Conservation (phyloP, 2,888 invertebrate genomes). For the Monopis laevigella region DNA sequence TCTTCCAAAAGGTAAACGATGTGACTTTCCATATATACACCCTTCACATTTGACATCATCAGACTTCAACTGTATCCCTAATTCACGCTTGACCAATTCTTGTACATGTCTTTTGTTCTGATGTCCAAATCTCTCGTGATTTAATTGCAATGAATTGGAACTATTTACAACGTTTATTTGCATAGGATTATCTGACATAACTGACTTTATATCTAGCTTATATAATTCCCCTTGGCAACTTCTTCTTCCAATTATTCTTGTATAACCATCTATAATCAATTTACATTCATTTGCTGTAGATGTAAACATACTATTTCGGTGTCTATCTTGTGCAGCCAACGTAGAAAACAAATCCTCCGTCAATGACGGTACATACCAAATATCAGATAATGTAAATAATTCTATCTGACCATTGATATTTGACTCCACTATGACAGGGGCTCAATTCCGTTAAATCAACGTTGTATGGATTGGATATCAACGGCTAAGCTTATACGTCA, state of each 20-base stretch:
- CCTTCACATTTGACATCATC: constrained; percentile 14
- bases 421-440: no score
- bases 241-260: background rate
- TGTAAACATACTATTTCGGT: no score
- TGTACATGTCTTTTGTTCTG: constrained; percentile 17
- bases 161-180: background rate
- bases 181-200: background rate
- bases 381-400: no score
- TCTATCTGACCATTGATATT: no score
- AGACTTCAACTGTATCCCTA: constrained; percentile 13
- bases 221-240: background rate
- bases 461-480: no score
- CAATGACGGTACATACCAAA: no score
- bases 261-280: background rate
- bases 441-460: no score
- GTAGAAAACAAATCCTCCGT: no score
- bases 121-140: constrained; percentile 16
- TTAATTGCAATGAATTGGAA: constrained; percentile 13
- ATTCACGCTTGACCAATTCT: constrained; percentile 13
- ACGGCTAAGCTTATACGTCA: no score
- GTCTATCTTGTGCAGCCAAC: no score
- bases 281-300: background rate
- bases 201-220: background rate
- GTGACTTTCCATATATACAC: constrained; percentile 16
- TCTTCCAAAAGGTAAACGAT: constrained; percentile 15